Base-by-base conservation (phyloP, 1,140 invertebrate species). In the Tetramorium parvispinum region DNA sequence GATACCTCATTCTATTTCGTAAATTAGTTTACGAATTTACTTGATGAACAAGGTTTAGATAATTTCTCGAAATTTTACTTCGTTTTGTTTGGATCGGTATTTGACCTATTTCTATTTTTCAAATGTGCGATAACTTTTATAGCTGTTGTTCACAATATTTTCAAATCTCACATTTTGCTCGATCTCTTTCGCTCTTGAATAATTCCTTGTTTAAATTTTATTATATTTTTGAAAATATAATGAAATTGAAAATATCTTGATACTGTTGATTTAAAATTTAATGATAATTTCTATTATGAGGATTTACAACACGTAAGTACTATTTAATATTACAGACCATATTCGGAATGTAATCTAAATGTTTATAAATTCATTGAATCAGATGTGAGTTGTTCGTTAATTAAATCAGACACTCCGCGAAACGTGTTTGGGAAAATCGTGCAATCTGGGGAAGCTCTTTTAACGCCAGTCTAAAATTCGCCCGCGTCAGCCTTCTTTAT, bases 391-490 rank as follows among this genome's bases (percentile, higher is more conserved):
- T 82, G 11, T 37, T 71, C 66, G 66, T 73, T 73, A 57, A 73
- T 83, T 73, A 83, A 83, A 75, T 73, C 53, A 73, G 66, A 46
- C 16, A 16, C 4, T 13, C 37, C 27, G 63, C 40, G 37, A 7
- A 21, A 71, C 66, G 66, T 73, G 53, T 71, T 82, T 21, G 24
- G 18, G 40, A 73, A 57, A 73, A 55, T 43, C 32, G 61, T 46
- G n/a, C 53, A 46, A 73, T 82, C 66, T 32, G 21, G 51, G 24
- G 32, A 32, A 13, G 37, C 53, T 82, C 66, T 82, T 82, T 82
- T 59, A 73, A 57, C 53, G 68, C 66, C 79, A 73, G 71, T 82
- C 24, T 51, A 46, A 81, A 75, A 57, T 57, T 43, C 61, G 63
- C 27, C 49, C 13, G 49, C 61, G 61, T 85, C 63, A 49, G 24